Conservation (phyloP, 2,797 vertebrate genomes). For the Cyclura pinguis region DNA sequence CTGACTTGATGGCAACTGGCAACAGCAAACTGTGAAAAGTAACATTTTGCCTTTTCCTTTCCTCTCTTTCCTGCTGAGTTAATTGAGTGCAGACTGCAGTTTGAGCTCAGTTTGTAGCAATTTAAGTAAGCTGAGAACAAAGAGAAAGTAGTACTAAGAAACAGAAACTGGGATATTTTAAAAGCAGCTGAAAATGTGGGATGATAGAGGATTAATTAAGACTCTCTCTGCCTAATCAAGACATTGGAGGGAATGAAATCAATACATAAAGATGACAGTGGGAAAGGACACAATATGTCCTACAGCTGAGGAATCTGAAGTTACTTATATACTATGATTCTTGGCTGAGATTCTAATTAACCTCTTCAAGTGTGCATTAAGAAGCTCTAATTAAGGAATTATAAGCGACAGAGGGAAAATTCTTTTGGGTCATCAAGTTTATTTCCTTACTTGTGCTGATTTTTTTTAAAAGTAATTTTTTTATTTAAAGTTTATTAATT, state of each 20-base stretch:
- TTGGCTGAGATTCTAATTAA: conserved; percentile 61
- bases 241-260: neutral
- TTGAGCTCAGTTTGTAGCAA: no score
- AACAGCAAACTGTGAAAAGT: no score
- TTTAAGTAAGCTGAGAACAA: no score
- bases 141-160: no score
- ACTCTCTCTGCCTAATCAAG: no score
- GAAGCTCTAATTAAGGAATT: conserved; percentile 54
- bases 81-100: no score
- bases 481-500: conserved; percentile 9
- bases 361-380: conserved; percentile 6
- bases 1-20: no score
- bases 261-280: conserved; percentile 8
- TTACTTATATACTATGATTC: conserved; percentile 54
- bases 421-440: conserved; percentile 28
- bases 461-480: conserved; percentile 35
- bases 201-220: no score
- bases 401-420: conserved; percentile 44
- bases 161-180: no score
- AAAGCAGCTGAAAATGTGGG: no score
- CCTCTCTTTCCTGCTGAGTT: neutral
- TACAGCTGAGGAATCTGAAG: conserved; percentile 32
- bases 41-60: no score
- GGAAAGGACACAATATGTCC: conserved; percentile 1
- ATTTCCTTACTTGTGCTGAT: conserved; percentile 28